Percentiles rank a stretch among this genome's conserved stretches.
These are phyloP conservation scores for Mastomys coucha DNA, from an alignment of 2,113 vertebrate genomes.

Conservation along the genomic window DNA sequence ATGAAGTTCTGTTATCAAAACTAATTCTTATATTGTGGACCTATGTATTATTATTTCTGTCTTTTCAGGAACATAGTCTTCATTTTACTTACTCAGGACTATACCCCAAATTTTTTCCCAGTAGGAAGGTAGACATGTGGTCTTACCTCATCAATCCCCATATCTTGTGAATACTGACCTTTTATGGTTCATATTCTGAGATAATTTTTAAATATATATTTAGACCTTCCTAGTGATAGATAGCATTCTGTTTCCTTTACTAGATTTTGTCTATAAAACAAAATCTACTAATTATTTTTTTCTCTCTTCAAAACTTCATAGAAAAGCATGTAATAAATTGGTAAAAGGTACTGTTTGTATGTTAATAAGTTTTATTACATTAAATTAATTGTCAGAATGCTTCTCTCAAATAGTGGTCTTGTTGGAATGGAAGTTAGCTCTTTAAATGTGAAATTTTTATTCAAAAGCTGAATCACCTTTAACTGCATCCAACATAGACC, in stretches of 20 bases:
- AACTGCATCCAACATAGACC: not conserved
- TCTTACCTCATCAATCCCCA: not conserved
- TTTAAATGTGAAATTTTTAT: not conserved
- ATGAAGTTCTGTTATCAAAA: not conserved
- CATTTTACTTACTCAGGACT: not conserved
- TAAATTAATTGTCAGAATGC: constrained; percentile 64
- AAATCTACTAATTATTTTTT: constrained; percentile 8
- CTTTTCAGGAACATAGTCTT: not conserved
- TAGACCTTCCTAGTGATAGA: not conserved
- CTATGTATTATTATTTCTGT: not conserved
- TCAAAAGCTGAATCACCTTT: not conserved
- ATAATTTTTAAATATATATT: not conserved
- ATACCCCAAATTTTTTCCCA: not conserved
- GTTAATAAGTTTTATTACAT: constrained; percentile 68
- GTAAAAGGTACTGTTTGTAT: constrained; percentile 70
- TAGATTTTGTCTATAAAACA: not conserved
- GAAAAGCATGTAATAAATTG: constrained; percentile 48
- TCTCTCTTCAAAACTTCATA: not conserved
- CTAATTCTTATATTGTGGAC: not conserved
- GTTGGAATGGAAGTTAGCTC: not conserved
- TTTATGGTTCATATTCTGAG: not conserved
- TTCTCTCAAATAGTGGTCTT: not conserved
- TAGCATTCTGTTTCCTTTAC: not conserved
- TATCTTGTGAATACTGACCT: not conserved
- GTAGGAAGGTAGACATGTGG: not conserved